Evolutionary conservation across 2,113 vertebrate genomes (phyloP), one percentile per base, ranked within the genome.

Genomic region (Eira barbara): DNA sequence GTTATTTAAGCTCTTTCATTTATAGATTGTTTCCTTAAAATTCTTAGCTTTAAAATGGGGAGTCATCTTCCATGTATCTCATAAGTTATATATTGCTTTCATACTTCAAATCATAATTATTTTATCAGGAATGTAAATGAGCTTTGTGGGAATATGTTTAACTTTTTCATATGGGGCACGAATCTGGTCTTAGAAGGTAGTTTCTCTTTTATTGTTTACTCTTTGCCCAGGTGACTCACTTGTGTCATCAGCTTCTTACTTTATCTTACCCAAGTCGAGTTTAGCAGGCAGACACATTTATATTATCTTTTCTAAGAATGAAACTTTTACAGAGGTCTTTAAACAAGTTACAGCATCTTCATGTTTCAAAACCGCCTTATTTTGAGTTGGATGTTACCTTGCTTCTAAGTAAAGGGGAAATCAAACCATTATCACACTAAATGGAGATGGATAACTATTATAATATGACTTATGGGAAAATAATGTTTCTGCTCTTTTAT

Each of bases 11-110:
- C 31, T 86, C 15, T 79, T 74, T 94, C 63, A 4, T 47, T 88
- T 95, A 69, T 81, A 31, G 21, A 47, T 82, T 78, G 1, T 79
- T 94, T 94, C 87, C 59, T 90, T 92, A 73, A 84, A 92, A 78
- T 67, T 81, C 55, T 96, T 65, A 80, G 31, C 52, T 89, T 96
- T 27, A 96, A 42, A 76, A n/a, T 71, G 9, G 42, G 86, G 71
- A 80, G 6, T 85, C 25, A 74, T 82, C 15, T 4, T n/a, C 11
- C 31, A 82, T 91, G 31, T 27, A 49, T 31, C 14, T 39, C 3
- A 23, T 96, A 34, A 93, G 4, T 65, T 84, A 29, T 45, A 21
- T 89, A 8, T 69, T 71, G 2, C 25, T 13, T n/a, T 92, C 34
- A 25, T 83, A 61, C 7, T 23, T 94, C 39, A 95, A 57, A 6